Conservation (phyloP, 2,888 invertebrate genomes). For the Nomada fabriciana region DNA sequence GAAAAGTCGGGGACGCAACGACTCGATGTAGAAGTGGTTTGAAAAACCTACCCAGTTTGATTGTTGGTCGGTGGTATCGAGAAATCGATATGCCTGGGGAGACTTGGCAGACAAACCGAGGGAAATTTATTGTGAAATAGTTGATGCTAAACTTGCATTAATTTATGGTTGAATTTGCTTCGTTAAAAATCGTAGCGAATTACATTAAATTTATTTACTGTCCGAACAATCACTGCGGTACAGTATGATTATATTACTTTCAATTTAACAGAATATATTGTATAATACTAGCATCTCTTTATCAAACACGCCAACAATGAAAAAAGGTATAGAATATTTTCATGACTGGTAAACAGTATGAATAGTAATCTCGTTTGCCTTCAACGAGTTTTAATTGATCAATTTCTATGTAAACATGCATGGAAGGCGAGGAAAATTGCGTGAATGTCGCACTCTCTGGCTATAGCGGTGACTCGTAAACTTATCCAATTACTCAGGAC, state of each 20-base stretch:
- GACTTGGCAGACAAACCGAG: background rate
- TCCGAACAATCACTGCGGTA: no score
- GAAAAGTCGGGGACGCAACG: slow-evolving; percentile 32
- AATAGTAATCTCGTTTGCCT: background rate
- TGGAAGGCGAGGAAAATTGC: slow-evolving; percentile 5
- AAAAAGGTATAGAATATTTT: no score
- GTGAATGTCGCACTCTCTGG: slow-evolving; percentile 23
- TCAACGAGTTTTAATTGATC: background rate
- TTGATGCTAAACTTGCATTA: background rate
- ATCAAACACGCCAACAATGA: no score
- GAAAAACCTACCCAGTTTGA: background rate
- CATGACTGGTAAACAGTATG: no score
- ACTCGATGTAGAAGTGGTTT: background rate
- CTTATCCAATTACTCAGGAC: slow-evolving; percentile 55
- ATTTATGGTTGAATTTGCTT: no score
- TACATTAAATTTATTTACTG: no score
- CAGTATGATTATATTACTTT: no score
- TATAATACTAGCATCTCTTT: no score
- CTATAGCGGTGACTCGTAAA: slow-evolving; percentile 32
- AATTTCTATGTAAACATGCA: slow-evolving; percentile 7
- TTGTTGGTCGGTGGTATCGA: no score
- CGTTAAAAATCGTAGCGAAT: no score
- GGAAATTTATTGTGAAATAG: background rate
- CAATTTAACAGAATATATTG: no score
- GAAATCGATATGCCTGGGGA: slow-evolving; percentile 29